These are phyloP conservation scores for Lepidocyrtoides sp. DNA, from an alignment of 2,888 invertebrate species.

Conservation along the genomic window DNA sequence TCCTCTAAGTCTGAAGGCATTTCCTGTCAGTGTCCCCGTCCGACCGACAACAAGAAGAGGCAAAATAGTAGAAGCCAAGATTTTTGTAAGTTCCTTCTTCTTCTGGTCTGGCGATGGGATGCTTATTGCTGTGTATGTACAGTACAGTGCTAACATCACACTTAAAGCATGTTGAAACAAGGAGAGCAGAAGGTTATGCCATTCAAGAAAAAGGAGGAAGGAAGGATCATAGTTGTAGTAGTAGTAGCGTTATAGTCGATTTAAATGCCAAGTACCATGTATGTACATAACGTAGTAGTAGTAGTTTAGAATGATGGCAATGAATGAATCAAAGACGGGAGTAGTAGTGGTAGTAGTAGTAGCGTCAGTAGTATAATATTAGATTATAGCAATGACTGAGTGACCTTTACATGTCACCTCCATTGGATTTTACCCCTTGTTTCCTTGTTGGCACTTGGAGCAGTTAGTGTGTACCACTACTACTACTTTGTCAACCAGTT, in stretches of 20 bases:
- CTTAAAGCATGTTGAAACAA: constrained; percentile 26
- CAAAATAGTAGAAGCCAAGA: constrained; percentile 4
- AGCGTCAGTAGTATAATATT: no score
- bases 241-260: neutral
- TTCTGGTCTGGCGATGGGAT: no score
- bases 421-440: constrained; percentile 32
- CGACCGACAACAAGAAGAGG: constrained; percentile 14
- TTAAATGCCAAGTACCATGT: constrained; percentile 30
- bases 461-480: no score
- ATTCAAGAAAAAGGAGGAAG: constrained; percentile 28
- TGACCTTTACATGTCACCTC: constrained; percentile 55
- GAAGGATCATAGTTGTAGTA: neutral
- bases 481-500: constrained; percentile 26
- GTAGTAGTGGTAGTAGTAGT: neutral
- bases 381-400: no score
- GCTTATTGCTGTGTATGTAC: no score
- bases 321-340: constrained; percentile 31
- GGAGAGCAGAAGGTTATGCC: constrained; percentile 39
- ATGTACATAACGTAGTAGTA: no score
- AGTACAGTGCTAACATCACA: constrained; percentile 10
- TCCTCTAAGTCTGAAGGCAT: constrained; percentile 79
- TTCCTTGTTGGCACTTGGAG: constrained; percentile 50
- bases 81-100: constrained; percentile 36
- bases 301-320: neutral
- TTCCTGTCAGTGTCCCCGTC: constrained; percentile 80